phyloP scores from a whole-genome alignment of 2,797 vertebrate species.

The Thunnus albacares region DNA sequence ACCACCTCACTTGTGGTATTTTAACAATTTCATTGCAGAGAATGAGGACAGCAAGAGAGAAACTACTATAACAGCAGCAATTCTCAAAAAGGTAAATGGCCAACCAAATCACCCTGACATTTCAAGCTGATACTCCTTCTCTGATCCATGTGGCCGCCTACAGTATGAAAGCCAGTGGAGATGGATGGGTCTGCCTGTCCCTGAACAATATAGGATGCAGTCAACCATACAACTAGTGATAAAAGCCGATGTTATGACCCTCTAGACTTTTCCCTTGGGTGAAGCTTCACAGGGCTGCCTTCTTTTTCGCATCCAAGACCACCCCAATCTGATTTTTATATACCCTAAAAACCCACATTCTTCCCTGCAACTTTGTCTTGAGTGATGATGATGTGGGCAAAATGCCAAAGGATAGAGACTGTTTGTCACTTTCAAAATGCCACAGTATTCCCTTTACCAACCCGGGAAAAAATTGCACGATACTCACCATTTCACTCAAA shows the following conservation, averaged over 20 bases:
- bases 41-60: constrained; percentile 16
- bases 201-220: constrained; percentile 80
- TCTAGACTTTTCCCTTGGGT: constrained; percentile 63
- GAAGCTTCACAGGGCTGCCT: constrained; percentile 45
- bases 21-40: constrained; percentile 26
- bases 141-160: constrained; percentile 65
- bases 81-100: constrained; percentile 59
- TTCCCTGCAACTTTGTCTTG: constrained; percentile 7
- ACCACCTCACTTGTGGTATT: constrained; percentile 15
- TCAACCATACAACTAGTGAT: constrained; percentile 79
- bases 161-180: constrained; percentile 77
- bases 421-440: constrained; percentile 43
- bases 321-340: constrained; percentile 40
- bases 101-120: constrained; percentile 71
- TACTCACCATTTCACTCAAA: background rate
- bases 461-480: background rate
- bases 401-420: constrained; percentile 12
- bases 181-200: constrained; percentile 75
- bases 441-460: background rate
- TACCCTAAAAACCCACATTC: constrained; percentile 17
- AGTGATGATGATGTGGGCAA: constrained; percentile 25
- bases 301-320: constrained; percentile 40
- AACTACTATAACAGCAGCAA: constrained; percentile 46
- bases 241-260: constrained; percentile 83
- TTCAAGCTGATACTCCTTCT: constrained; percentile 53